These are phyloP conservation scores for Anolis apletophallus DNA, from an alignment of 2,797 vertebrate genomes.

Conservation along the genomic window DNA sequence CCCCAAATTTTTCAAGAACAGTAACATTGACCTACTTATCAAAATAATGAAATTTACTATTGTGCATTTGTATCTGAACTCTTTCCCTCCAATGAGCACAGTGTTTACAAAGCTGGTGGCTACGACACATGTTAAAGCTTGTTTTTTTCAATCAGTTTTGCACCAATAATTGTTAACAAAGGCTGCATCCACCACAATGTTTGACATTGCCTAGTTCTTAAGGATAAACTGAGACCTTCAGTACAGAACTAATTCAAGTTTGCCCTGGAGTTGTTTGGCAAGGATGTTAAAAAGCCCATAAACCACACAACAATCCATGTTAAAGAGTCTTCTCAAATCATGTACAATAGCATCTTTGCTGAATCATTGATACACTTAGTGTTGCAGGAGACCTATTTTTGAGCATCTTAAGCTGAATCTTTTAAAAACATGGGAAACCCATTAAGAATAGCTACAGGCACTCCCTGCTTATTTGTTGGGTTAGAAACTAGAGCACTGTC, in stretches of 20 bases:
- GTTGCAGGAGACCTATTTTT: neutral
- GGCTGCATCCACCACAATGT: neutral
- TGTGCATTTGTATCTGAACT: neutral
- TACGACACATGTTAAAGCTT: neutral
- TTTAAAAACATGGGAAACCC: neutral
- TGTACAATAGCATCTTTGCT: neutral
- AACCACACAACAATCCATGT: too few relatives aligned
- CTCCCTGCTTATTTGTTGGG: too few relatives aligned
- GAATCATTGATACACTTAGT: neutral
- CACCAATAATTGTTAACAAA: neutral
- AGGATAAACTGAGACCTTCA: slow-evolving; percentile 7
- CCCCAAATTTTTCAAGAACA: neutral
- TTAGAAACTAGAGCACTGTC: too few relatives aligned
- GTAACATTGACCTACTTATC: neutral
- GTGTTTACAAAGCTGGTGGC: neutral
- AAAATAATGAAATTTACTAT: neutral
- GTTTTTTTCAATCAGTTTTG: neutral
- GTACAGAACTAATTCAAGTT: neutral
- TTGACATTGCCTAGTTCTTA: neutral
- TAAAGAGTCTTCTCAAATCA: neutral
- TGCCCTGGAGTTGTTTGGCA: neutral
- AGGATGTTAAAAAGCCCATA: neutral
- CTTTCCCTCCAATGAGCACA: neutral
- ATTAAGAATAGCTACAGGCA: neutral
- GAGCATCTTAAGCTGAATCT: neutral